Base-by-base conservation (phyloP, 2,113 vertebrate genomes). In the Gallinago undulata region DNA sequence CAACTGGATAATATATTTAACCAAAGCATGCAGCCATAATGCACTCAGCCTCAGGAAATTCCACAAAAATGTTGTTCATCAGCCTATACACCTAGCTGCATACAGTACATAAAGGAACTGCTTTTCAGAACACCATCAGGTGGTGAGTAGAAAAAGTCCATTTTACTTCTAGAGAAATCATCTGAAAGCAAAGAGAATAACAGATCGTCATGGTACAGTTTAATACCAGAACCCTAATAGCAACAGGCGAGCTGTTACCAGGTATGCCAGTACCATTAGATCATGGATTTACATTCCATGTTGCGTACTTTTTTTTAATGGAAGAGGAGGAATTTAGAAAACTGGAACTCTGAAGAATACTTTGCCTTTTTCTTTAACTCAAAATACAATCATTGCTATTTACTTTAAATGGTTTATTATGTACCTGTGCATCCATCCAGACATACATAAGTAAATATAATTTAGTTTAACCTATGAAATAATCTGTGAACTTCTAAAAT, bases 251-350 rank as follows among this genome's bases (percentile, higher is more conserved):
- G 35, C 13, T 10, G 10, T 66, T 87, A 56, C 35, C 19, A 67
- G 12, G 16, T 60, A 39, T 17, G 25, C 21, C 23, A 12, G 8
- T 33, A 67, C 10, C 22, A 43, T 68, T 68, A 89, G 17, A 59
- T 13, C 11, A 62, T 0, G 0, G 30, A 7, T 66, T 43, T 57
- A 64, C 8, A 10, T 8, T 62, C 6, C 16, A 43, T 12, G 7
- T 8, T 15, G 22, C 1, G 0, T 56, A 39, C 3, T n/a, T 56
- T 77, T 60, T 57, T 37, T 17, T 33, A 85, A 74, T 9, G 10
- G 67, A 82, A 59, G 9, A 81, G 9, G 2, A 78, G 5, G 2
- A 57, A 81, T 13, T 2, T 11, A 37, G 35, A 31, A 67, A 87
- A 72, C 8, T 37, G 6, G 22, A 70, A n/a, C 14, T 75, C 50